Evolutionary conservation across 2,888 invertebrate species (phyloP).

Genomic region (Exephanes ischioxanthus): DNA sequence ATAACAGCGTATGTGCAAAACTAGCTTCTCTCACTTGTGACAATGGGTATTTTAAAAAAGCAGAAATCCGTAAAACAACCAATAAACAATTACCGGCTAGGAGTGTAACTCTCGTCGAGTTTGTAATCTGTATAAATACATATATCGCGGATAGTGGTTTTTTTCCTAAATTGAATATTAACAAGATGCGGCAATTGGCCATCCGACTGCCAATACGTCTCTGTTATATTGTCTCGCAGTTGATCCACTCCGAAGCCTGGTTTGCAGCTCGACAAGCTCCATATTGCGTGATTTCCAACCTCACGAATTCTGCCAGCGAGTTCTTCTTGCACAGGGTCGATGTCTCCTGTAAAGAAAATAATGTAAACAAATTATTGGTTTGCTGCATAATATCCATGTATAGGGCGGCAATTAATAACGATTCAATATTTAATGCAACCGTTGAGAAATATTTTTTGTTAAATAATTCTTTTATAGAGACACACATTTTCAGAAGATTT

Average conservation of each 20-base stretch:
- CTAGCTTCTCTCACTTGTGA: background rate
- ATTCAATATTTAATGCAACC: background rate
- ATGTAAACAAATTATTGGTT: background rate
- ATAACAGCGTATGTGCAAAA: too few relatives aligned
- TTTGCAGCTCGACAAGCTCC: constrained; percentile 99
- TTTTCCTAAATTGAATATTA: constrained; percentile 97
- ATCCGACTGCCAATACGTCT: constrained; percentile 99
- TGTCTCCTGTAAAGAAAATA: constrained; percentile 77
- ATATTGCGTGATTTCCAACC: constrained; percentile 97
- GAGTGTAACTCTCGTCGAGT: constrained; percentile 99
- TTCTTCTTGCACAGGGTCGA: constrained; percentile 88
- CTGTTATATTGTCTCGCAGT: constrained; percentile 96
- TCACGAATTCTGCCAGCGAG: constrained; percentile 90
- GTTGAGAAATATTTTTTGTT: background rate
- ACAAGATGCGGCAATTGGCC: constrained; percentile 99
- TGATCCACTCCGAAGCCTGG: constrained; percentile 99
- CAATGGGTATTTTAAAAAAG: background rate
- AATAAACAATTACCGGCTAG: constrained; percentile 88
- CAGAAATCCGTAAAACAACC: background rate
- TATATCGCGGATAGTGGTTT: constrained; percentile 97
- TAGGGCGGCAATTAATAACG: background rate
- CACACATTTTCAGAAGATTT: background rate
- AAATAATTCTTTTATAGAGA: background rate
- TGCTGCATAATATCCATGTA: background rate
- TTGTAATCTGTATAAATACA: constrained; percentile 99